phyloP scores from a whole-genome alignment of 2,113 vertebrate species.

The Barbus barbus region DNA sequence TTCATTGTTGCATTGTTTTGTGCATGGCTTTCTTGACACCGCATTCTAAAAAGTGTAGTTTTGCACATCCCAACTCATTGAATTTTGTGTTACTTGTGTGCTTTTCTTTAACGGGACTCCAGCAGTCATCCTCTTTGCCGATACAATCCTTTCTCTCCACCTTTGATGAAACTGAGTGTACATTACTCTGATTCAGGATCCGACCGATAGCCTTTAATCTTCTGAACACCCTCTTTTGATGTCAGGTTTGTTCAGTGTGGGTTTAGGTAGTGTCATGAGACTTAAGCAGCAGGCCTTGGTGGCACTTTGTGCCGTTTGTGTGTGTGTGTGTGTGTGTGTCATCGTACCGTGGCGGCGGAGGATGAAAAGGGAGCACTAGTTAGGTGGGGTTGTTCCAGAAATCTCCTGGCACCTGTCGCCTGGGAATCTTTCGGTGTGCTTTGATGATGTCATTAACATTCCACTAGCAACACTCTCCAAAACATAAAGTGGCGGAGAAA shows the following conservation, averaged over 20 bases:
- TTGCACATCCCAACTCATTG: not conserved
- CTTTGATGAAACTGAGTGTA: conserved; percentile 33
- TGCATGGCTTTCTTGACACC: not conserved
- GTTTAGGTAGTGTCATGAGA: not conserved
- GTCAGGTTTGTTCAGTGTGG: conserved; percentile 30
- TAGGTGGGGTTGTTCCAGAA: conserved; percentile 49
- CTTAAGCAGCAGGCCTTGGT: conserved; percentile 13
- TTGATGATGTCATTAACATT: conserved; percentile 59
- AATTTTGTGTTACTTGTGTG: not conserved
- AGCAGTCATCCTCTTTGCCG: not conserved
- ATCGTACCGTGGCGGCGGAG: conserved; percentile 11
- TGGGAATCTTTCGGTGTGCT: conserved; percentile 42
- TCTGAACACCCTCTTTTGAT: conserved; percentile 33
- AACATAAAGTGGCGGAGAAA: conserved; percentile 16
- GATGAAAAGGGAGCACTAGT: conserved; percentile 44
- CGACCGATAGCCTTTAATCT: conserved; percentile 34
- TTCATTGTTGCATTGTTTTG: not conserved
- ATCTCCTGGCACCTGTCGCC: conserved; percentile 53
- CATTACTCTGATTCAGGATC: conserved; percentile 33
- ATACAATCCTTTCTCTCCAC: conserved; percentile 6
- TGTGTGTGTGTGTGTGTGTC: conserved; percentile 5
- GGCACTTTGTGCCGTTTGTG: conserved; percentile 6
- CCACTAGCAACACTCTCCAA: conserved; percentile 14
- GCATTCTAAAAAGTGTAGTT: not conserved
- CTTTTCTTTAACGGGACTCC: not conserved